Base-by-base conservation (phyloP, 2,888 invertebrate species). In the Diogma glabrata region DNA sequence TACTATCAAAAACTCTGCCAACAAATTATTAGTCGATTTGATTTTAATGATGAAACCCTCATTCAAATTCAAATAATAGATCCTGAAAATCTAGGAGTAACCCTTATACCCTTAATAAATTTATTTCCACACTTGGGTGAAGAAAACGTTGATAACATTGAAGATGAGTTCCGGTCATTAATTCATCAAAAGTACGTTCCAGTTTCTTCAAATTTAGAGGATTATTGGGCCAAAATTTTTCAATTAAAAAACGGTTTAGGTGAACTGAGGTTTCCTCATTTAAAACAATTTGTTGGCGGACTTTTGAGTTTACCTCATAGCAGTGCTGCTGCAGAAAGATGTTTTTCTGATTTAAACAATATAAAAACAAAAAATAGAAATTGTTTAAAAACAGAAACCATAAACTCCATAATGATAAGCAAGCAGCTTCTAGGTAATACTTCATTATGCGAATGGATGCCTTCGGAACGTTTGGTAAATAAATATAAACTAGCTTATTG, bases 311-410 rank as follows among this genome's bases (percentile, higher is more conserved):
- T n/a, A n/a, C n/a, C n/a, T n/a, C n/a, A 20, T 20, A 43, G 43
- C 20, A 43, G 43, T 20, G 43, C 43, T 43, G 43, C 43, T 3
- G 43, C 43, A 19, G 43, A 43, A 3, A 43, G 20, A 43, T 19
- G 17, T 43, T 43, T 1, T 12, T 43, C 43, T 8, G 19, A 43
- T 4, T 43, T 43, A 19, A 43, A 43, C 20, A 43, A 43, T 43
- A 43, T 43, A 19, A 43, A 43, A 43, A 43, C 43, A 2, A 38
- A 38, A 12, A 38, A 28, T 28, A 28, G 28, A 28, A 28, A 28
- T 28, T 28, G n/a, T n/a, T n/a, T n/a, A n/a, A n/a, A n/a, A n/a
- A n/a, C n/a, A n/a, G n/a, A n/a, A n/a, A 33, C 33, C 7, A 12
- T 33, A 33, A 33, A 7, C 33, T n/a, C 33, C 2, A 14, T 36